phyloP scores from a whole-genome alignment of 2,797 vertebrate genomes.

The Malurus leucopterus region DNA sequence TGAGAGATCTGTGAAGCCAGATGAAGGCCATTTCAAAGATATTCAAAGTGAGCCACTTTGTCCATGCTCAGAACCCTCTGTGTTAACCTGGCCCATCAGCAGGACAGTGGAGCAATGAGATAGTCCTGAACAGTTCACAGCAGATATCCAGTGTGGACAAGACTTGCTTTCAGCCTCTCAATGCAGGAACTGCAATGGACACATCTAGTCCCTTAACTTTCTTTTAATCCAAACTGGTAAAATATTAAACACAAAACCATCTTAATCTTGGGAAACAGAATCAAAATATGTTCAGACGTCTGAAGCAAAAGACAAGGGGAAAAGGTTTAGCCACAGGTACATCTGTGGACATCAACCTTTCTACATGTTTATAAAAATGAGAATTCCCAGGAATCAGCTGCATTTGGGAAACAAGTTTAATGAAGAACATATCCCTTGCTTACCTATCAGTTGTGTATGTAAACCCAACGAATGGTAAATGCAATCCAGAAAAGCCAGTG shows the following conservation, averaged over 20 bases:
- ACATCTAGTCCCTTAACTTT: not conserved
- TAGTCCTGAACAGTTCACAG: not conserved
- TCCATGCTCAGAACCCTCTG: not conserved
- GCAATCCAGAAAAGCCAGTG: conserved; percentile 90
- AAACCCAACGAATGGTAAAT: conserved; percentile 94
- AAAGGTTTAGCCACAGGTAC: not conserved
- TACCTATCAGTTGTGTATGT: conserved; percentile 94
- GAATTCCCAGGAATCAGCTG: not conserved
- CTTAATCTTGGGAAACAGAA: not conserved
- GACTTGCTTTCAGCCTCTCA: not conserved
- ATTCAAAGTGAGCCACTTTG: not conserved
- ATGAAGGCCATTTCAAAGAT: not conserved
- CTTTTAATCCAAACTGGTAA: not conserved
- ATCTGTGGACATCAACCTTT: not conserved
- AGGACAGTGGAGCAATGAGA: not conserved
- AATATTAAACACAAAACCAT: not conserved
- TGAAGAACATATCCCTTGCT: conserved; percentile 26
- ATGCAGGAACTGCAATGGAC: not conserved
- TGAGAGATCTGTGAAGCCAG: not conserved
- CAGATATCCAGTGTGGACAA: not conserved
- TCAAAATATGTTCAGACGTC: not conserved
- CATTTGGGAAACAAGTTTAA: not conserved
- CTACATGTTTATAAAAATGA: not conserved
- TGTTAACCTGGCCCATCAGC: not conserved
- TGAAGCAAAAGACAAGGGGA: not conserved